Evolutionary conservation across 2,888 invertebrate genomes (phyloP), one percentile per base, ranked within the genome.

Genomic region (Petrophora chlorosata): DNA sequence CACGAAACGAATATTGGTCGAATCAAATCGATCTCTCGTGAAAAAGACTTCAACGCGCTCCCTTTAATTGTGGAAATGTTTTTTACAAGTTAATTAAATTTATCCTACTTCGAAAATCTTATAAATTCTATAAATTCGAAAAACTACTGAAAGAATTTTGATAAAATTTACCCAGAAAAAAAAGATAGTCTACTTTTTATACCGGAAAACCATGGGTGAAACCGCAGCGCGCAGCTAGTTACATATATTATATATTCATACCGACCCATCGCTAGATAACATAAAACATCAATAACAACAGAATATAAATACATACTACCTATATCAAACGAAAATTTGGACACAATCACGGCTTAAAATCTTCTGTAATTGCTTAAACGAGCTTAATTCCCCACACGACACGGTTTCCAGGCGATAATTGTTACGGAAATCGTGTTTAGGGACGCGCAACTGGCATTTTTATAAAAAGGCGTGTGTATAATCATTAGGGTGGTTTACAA

Each of bases 391-490:
- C 30, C 23, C 19, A 22, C 36, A 29, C 16, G 30, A 40, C 25
- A 34, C 12, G 14, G 40, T 12, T 26, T n/a, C 3, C 36, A 42
- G 12, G 49, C 16, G 43, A 50, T 50, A 50, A 50, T 44, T 50
- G 34, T 40, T 44, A 50, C 34, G 49, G 43, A 43, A 50, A 39
- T 43, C 39, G 17, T 19, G 25, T 34, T 50, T 49, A 49, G 33
- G 36, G 36, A 38, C 25, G 30, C 23, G 17, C 13, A 28, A 39
- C 43, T 44, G 34, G 28, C 16, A 42, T 41, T 48, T 46, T 41
- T 40, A 30, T 48, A 48, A 48, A 45, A 15, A 41, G 15, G 16
- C 22, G 26, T 26, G 40, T 10, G 3, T 23, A 12, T 22, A 47
- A 17, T 14, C 15, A 3, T 41, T 19, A 8, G 2, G 17, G 0